phyloP scores from a whole-genome alignment of 2,797 vertebrate genomes.

The Microctenopoma stevenorrisi region DNA sequence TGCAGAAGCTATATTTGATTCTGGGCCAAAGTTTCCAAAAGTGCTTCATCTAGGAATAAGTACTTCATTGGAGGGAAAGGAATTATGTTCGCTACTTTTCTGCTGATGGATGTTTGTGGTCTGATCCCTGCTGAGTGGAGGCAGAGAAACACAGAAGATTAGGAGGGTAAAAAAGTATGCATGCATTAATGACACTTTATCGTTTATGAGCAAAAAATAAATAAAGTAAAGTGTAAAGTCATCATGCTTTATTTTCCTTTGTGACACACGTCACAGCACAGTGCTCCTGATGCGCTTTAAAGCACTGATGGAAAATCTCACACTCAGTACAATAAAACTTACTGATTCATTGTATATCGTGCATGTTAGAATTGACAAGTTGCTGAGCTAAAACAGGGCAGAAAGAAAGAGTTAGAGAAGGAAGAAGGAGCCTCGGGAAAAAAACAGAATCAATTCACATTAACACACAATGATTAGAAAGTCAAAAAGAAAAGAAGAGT shows the following conservation, averaged over 20 bases:
- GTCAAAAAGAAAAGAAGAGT: background rate
- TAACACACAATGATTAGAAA: background rate
- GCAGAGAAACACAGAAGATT: constrained; percentile 17
- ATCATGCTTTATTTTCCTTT: constrained; percentile 11
- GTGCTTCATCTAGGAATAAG: constrained; percentile 51
- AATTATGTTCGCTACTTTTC: constrained; percentile 22
- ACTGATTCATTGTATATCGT: background rate
- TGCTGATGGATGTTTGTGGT: constrained; percentile 27
- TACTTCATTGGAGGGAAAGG: constrained; percentile 27
- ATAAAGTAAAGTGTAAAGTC: background rate
- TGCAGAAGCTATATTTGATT: constrained; percentile 31
- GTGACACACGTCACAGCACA: constrained; percentile 8
- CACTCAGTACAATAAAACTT: constrained; percentile 3
- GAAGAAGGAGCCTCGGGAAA: background rate
- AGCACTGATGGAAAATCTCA: constrained; percentile 9
- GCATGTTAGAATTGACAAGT: background rate
- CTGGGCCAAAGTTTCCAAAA: constrained; percentile 49
- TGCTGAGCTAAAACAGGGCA: background rate
- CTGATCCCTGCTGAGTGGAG: constrained; percentile 26
- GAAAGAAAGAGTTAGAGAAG: background rate
- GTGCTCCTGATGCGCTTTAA: constrained; percentile 27
- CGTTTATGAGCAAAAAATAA: constrained; percentile 22
- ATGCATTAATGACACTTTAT: constrained; percentile 19
- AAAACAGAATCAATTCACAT: background rate
- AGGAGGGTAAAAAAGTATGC: constrained; percentile 16